A percentile compares a stretch with the other conserved stretches of the same genome.
phyloP scores from a whole-genome alignment of 2,113 vertebrate species.

The Eulemur macaco region DNA sequence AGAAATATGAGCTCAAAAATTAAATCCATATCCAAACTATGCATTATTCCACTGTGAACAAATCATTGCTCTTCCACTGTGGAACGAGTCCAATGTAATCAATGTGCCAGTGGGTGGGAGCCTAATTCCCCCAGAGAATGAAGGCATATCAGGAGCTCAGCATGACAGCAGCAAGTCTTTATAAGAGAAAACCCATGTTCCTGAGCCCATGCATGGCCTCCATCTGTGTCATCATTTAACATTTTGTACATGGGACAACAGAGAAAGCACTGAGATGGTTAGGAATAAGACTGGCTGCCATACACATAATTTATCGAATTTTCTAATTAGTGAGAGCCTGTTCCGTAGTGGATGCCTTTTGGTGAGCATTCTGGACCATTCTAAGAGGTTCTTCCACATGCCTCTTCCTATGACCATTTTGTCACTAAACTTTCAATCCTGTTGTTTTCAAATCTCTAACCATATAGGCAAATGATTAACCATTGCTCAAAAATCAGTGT shows the following conservation, averaged over 20 bases:
- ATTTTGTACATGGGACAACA: not conserved
- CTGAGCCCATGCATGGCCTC: not conserved
- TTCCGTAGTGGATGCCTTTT: not conserved
- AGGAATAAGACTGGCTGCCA: not conserved
- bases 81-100: not conserved
- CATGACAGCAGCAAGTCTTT: not conserved
- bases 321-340: not conserved
- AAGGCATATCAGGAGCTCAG: not conserved
- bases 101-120: not conserved
- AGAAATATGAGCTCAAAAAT: not conserved
- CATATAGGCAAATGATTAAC: not conserved
- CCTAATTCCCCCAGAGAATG: not conserved
- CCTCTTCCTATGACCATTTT: not conserved
- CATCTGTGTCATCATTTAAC: not conserved
- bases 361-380: not conserved
- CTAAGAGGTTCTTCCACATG: not conserved
- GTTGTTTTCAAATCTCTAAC: not conserved
- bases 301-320: not conserved
- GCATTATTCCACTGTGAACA: not conserved
- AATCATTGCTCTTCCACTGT: not conserved
- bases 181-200: not conserved
- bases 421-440: not conserved
- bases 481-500: not conserved
- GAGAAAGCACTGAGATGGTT: not conserved
- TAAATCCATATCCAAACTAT: not conserved